Evolutionary conservation across 1,140 invertebrate genomes (phyloP).

Genomic region (Nasonia vitripennis): DNA sequence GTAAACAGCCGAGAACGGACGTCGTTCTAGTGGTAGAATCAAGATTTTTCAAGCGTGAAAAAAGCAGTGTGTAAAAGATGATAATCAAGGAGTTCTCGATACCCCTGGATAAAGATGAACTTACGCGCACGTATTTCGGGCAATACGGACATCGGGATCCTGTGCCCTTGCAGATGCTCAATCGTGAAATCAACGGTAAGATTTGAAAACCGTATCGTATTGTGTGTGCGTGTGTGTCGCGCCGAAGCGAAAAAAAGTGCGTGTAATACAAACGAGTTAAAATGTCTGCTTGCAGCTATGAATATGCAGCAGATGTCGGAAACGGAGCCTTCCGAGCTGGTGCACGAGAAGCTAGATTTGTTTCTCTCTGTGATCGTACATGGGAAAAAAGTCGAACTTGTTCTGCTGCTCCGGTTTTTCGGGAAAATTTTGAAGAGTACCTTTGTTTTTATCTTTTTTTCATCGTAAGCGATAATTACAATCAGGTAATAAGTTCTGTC

Average conservation of each 20-base stretch:
- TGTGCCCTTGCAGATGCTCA: slow-evolving; percentile 76
- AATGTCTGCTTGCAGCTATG: slow-evolving; percentile 74
- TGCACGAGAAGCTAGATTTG: slow-evolving; percentile 85
- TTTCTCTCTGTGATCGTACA: slow-evolving; percentile 80
- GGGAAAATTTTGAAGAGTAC: slow-evolving; percentile 76
- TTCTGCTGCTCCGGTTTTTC: slow-evolving; percentile 67
- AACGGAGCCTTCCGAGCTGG: slow-evolving; percentile 77
- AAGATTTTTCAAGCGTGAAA: no score
- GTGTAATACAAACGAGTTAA: slow-evolving; percentile 42
- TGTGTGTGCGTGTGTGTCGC: no score
- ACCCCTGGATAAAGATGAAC: slow-evolving; percentile 82
- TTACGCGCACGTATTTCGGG: slow-evolving; percentile 75
- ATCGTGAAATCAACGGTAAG: slow-evolving; percentile 81
- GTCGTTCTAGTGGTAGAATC: no score
- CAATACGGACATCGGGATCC: slow-evolving; percentile 84
- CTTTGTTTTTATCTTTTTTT: not conserved
- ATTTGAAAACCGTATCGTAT: not conserved
- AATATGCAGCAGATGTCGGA: slow-evolving; percentile 72
- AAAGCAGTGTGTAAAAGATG: slow-evolving; percentile 25
- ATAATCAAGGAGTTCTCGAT: slow-evolving; percentile 79
- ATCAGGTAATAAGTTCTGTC: not conserved
- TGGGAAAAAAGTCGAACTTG: slow-evolving; percentile 76
- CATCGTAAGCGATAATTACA: no score
- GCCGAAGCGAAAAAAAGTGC: not conserved
- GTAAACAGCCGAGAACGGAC: no score